These are phyloP conservation scores for Cheilosia urbana DNA, from an alignment of 2,888 invertebrate genomes.

Conservation along the genomic window DNA sequence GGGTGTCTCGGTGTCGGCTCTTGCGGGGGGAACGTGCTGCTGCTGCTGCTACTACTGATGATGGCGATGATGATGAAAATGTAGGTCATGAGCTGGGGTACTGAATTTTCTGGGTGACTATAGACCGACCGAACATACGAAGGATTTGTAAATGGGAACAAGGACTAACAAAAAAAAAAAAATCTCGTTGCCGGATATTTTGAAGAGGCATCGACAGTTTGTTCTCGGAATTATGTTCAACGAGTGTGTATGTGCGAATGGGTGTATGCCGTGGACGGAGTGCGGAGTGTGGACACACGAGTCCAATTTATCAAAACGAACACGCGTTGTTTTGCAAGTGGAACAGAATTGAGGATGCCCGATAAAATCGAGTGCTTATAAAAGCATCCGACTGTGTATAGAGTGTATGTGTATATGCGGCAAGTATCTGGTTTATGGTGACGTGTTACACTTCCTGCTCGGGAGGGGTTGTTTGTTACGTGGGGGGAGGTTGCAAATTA, in stretches of 20 bases:
- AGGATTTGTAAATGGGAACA: slow-evolving; percentile 72
- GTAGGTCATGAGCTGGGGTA: slow-evolving; percentile 64
- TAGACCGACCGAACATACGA: slow-evolving; percentile 25
- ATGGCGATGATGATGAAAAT: slow-evolving; percentile 56
- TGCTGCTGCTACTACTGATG: slow-evolving; percentile 19
- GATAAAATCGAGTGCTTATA: slow-evolving; percentile 68
- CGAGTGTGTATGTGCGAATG: not conserved
- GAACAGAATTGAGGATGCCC: slow-evolving; percentile 53
- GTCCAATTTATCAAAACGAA: slow-evolving; percentile 70
- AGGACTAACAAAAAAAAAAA: slow-evolving; percentile 33
- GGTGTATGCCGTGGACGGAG: not conserved
- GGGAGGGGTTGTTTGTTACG: slow-evolving; percentile 17
- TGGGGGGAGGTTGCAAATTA: slow-evolving; percentile 25
- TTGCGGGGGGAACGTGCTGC: not conserved
- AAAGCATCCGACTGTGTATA: slow-evolving; percentile 43
- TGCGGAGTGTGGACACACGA: slow-evolving; percentile 19
- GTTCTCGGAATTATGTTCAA: slow-evolving; percentile 46
- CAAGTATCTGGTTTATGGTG: slow-evolving; percentile 14
- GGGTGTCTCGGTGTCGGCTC: not conserved
- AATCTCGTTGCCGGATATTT: slow-evolving; percentile 42
- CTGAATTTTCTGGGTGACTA: not conserved
- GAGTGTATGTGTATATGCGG: no score
- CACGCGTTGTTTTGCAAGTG: slow-evolving; percentile 66
- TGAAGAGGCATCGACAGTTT: slow-evolving; percentile 68
- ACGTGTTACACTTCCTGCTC: slow-evolving; percentile 5